A percentile compares a stretch with the other conserved stretches of the same genome.
phyloP scores from a whole-genome alignment of 2,797 vertebrate species.

The Rachycentron canadum region DNA sequence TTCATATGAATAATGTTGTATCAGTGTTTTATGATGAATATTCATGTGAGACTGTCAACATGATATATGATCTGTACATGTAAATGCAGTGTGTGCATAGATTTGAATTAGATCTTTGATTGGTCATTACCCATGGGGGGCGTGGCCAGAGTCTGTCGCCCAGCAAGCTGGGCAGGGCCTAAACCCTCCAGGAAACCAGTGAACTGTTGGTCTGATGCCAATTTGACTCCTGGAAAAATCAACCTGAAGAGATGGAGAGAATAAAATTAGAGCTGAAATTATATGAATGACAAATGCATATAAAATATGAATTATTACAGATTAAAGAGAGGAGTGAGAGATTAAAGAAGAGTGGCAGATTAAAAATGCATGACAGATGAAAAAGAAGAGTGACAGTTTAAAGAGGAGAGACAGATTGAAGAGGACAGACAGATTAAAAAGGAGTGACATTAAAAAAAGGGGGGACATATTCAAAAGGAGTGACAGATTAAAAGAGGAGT shows the following conservation, averaged over 20 bases:
- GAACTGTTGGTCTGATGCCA: slow-evolving; percentile 96
- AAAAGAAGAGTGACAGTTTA: neutral
- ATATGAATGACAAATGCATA: neutral
- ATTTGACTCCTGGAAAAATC: slow-evolving; percentile 95
- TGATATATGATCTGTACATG: too few species aligned
- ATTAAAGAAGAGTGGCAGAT: neutral
- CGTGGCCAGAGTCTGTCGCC: slow-evolving; percentile 96
- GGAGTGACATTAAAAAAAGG: too few species aligned
- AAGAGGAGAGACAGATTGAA: neutral
- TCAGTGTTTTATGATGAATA: too few species aligned
- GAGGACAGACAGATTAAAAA: neutral
- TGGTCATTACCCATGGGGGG: slow-evolving; percentile 93
- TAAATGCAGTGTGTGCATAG: too few species aligned
- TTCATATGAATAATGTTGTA: too few species aligned
- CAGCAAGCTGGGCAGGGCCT: slow-evolving; percentile 95
- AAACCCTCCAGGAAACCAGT: slow-evolving; percentile 96
- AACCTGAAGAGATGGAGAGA: slow-evolving; percentile 82
- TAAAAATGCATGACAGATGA: neutral
- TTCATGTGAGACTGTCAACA: too few species aligned
- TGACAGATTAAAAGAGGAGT: neutral
- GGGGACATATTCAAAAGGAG: too few species aligned
- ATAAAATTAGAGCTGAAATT: too few species aligned
- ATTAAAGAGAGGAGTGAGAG: too few species aligned
- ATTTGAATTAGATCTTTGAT: neutral
- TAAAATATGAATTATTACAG: neutral